Percentiles rank a stretch among this genome's conserved stretches.
Conservation (phyloP, 2,888 invertebrate species). For the Tortrix viridana region DNA sequence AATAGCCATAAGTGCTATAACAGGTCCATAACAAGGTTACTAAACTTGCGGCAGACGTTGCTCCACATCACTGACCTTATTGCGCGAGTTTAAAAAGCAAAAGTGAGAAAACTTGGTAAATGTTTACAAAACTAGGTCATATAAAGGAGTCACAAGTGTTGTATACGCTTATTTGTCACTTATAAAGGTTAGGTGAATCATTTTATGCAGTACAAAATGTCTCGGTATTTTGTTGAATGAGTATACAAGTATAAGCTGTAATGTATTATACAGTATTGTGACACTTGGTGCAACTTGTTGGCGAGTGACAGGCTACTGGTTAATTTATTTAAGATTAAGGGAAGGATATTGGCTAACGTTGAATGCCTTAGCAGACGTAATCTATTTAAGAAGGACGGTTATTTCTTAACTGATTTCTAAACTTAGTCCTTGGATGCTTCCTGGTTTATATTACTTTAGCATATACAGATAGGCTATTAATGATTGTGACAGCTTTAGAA, state of each 20-base stretch:
- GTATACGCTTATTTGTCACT: not conserved
- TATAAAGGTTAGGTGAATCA: too few relatives aligned
- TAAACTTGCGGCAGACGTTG: conserved; percentile 29
- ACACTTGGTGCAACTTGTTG: conserved; percentile 16
- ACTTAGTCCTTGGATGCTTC: too few relatives aligned
- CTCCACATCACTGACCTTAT: conserved; percentile 21
- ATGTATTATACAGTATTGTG: conserved; percentile 8
- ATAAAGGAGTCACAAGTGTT: not conserved
- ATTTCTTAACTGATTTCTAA: too few relatives aligned
- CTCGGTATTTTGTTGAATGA: too few relatives aligned
- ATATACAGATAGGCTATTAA: too few relatives aligned
- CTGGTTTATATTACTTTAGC: too few relatives aligned
- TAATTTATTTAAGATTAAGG: conserved; percentile 28
- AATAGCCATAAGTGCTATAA: conserved; percentile 30
- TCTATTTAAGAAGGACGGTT: conserved; percentile 3
- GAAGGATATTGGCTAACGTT: conserved; percentile 23
- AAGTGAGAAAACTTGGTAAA: conserved; percentile 1
- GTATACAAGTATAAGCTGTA: not conserved
- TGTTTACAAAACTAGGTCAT: not conserved
- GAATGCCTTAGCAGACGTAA: not conserved
- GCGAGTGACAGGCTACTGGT: conserved; percentile 13
- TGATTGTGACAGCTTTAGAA: too few relatives aligned
- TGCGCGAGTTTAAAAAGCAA: conserved; percentile 16
- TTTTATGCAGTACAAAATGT: too few relatives aligned
- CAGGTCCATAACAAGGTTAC: conserved; percentile 34